Percentiles rank a stretch among this genome's conserved stretches.
Evolutionary conservation across 2,797 vertebrate genomes (phyloP).

Genomic region (Psittacula echo): DNA sequence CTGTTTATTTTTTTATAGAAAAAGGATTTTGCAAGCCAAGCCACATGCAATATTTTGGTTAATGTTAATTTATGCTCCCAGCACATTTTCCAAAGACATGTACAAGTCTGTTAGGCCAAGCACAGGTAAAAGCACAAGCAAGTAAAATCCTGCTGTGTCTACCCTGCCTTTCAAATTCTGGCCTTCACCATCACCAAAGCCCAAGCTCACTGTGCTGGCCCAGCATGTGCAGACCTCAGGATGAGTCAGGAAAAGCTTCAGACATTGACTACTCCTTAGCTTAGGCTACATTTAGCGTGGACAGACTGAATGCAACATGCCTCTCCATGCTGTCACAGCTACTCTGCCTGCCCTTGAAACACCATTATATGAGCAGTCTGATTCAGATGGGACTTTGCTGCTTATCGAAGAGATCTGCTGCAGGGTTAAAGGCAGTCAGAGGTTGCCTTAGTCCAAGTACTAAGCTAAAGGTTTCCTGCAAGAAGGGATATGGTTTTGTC

Average conservation of each 20-base stretch:
- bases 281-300: not conserved
- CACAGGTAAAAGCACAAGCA: not conserved
- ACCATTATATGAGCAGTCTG: not conserved
- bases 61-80: not conserved
- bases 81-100: not conserved
- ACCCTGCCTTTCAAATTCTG: not conserved
- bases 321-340: not conserved
- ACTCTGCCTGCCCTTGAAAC: not conserved
- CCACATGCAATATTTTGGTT: not conserved
- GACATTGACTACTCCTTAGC: not conserved
- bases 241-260: not conserved
- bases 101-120: not conserved
- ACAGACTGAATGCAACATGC: fast-evolving
- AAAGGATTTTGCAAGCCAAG: not conserved
- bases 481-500: not conserved
- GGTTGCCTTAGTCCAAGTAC: not conserved
- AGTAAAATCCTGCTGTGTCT: not conserved
- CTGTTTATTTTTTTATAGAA: not conserved
- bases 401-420: not conserved
- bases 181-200: fast-evolving
- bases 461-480: not conserved
- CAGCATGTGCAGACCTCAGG: not conserved
- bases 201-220: not conserved
- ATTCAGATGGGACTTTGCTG: not conserved
- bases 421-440: not conserved